Conservation (phyloP, 2,797 vertebrate species). For the Phoeniculus purpureus region DNA sequence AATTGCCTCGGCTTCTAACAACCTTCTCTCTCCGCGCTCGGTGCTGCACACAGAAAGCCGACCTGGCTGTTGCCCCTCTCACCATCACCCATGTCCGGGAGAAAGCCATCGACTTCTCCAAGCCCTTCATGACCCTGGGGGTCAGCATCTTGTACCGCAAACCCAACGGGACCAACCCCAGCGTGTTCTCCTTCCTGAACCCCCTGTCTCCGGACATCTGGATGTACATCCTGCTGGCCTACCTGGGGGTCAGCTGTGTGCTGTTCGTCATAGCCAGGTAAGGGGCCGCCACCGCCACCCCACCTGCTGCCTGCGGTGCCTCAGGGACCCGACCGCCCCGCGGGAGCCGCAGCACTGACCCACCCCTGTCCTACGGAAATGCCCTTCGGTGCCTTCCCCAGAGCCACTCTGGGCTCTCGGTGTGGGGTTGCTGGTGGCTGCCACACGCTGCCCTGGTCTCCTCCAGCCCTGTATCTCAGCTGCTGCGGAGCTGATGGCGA, state of each 20-base stretch:
- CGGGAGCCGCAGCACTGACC: neutral
- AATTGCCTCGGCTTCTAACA: neutral
- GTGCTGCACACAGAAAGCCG: constrained; percentile 86
- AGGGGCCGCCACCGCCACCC: neutral
- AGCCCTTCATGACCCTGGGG: constrained; percentile 95
- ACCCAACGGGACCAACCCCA: constrained; percentile 93
- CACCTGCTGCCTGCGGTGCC: neutral
- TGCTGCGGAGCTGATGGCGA: neutral
- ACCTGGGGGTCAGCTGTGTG: constrained; percentile 98
- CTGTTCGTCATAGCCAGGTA: constrained; percentile 99
- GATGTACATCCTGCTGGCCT: constrained; percentile 98
- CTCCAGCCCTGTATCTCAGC: neutral
- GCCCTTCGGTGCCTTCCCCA: neutral
- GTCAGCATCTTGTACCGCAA: constrained; percentile 98
- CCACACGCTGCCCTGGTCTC: neutral
- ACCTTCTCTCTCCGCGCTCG: neutral
- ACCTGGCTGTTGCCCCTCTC: constrained; percentile 94
- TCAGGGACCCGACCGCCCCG: neutral
- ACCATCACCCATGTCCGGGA: constrained; percentile 97
- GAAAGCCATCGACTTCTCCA: constrained; percentile 97
- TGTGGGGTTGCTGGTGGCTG: fast-evolving
- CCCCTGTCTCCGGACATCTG: constrained; percentile 98
- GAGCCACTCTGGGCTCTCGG: neutral
- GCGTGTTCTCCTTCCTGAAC: constrained; percentile 98
- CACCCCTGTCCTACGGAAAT: too few relatives aligned